Evolutionary conservation across 2,797 vertebrate species (phyloP), one percentile per base, ranked within the genome.

Genomic region (Propithecus deckenii): DNA sequence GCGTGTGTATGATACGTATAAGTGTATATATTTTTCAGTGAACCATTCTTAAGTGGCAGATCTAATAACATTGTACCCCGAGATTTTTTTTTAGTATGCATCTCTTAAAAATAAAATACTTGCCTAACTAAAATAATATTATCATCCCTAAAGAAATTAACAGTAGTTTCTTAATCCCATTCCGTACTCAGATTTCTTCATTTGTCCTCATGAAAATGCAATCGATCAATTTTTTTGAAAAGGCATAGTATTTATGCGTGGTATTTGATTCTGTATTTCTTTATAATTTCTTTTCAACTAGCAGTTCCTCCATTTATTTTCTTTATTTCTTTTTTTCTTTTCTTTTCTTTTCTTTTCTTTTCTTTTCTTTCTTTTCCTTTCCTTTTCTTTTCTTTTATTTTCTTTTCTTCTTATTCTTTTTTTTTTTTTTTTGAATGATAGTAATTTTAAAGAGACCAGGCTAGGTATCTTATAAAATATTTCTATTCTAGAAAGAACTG

Each of bases 101-200:
- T 87, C 28, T 84, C 89, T 96, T 91, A 71, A 86, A 96, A 94
- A 80, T 61, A 67, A 84, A 46, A 86, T 5, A 43, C n/a, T 74
- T 86, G 13, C 13, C 79, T 79, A 91, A 43, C 23, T 91, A 76
- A 97, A 93, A 71, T 84, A 76, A 35, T 75, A 0, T 80, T 89
- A 65, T 61, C 7, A 10, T 50, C 9, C 8, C 25, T 94, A 38
- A 93, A 84, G 63, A 93, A 93, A 81, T 88, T 85, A 93, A 35
- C 35, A 52, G 1, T 52, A 28, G 38, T 88, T 75, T 95, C 17
- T 69, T 89, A 48, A 81, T 69, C 41, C 20, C 57, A 76, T 5
- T 86, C 74, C 35, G 4, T 80, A 38, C 65, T 93, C 41, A 48
- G 0, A 79, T 93, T 80, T 80, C 63, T 96, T 86, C 28, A 50